A percentile compares a stretch with the other conserved stretches of the same genome.
phyloP scores from a whole-genome alignment of 2,113 vertebrate genomes.

The Oxyura jamaicensis region DNA sequence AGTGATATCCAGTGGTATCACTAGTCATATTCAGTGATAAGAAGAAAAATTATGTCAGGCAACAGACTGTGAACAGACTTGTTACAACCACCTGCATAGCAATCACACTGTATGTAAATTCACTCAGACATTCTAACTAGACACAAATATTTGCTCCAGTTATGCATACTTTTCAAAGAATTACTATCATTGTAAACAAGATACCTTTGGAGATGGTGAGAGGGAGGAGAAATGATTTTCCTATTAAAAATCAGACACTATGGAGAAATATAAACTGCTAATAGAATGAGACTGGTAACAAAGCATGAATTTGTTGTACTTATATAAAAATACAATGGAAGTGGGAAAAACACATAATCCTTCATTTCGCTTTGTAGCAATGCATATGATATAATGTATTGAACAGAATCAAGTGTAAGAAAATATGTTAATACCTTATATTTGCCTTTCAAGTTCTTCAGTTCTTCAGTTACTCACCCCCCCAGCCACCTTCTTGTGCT shows the following conservation, averaged over 20 bases:
- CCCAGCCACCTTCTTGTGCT: not conserved
- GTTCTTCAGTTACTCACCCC: no score
- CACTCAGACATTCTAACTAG: not conserved
- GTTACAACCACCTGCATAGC: not conserved
- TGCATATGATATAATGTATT: not conserved
- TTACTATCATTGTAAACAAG: not conserved
- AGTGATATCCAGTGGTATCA: not conserved
- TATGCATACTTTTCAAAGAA: not conserved
- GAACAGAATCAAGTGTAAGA: not conserved
- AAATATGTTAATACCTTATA: not conserved
- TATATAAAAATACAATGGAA: not conserved
- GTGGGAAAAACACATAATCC: not conserved
- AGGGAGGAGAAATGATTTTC: not conserved
- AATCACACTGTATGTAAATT: not conserved
- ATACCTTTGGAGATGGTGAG: not conserved
- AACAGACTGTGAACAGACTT: fast-evolving
- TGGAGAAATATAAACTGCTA: not conserved
- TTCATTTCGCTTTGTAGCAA: not conserved
- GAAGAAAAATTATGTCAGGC: not conserved
- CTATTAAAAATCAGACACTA: not conserved
- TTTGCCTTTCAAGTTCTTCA: not conserved
- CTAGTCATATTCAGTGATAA: not conserved
- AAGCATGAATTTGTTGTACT: not conserved
- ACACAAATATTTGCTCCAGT: not conserved
- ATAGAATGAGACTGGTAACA: not conserved